These are phyloP conservation scores for Athetis lepigone DNA, from an alignment of 2,888 invertebrate species.

Conservation along the genomic window DNA sequence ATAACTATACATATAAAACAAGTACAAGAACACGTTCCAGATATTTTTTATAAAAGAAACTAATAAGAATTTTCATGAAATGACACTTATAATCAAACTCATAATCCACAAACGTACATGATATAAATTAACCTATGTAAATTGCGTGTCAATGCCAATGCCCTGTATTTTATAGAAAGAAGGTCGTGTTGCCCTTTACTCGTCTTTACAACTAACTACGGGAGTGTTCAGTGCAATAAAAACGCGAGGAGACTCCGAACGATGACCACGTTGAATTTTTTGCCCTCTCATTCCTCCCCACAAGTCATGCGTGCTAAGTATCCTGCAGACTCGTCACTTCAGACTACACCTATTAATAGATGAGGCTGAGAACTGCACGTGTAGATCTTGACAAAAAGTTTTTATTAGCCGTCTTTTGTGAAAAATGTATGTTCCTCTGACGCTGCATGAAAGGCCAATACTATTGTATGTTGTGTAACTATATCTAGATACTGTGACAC, in stretches of 20 bases:
- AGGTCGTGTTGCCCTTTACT: no score
- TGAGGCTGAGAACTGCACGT: constrained; percentile 17
- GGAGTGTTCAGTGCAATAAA: constrained; percentile 42
- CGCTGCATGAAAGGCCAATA: background rate
- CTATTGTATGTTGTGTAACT: background rate
- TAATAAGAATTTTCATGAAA: background rate
- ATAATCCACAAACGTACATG: background rate
- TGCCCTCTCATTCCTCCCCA: constrained; percentile 51
- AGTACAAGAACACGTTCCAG: no score
- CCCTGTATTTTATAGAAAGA: no score
- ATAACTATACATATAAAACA: no score
- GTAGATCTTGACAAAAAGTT: constrained; percentile 18
- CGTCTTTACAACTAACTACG: constrained; percentile 16
- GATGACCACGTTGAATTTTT: constrained; percentile 58
- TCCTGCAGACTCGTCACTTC: constrained; percentile 43
- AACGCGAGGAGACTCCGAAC: constrained; percentile 33
- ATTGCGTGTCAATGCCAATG: no score
- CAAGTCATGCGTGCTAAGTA: constrained; percentile 54
- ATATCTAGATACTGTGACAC: no score
- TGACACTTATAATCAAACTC: no score
- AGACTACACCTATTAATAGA: constrained; percentile 47
- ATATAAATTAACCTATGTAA: background rate
- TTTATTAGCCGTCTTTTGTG: background rate
- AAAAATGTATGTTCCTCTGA: background rate
- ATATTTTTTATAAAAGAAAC: background rate